Evolutionary conservation across 1,140 invertebrate genomes (phyloP), one percentile per base, ranked within the genome.

Genomic region (Microvelia longipes): DNA sequence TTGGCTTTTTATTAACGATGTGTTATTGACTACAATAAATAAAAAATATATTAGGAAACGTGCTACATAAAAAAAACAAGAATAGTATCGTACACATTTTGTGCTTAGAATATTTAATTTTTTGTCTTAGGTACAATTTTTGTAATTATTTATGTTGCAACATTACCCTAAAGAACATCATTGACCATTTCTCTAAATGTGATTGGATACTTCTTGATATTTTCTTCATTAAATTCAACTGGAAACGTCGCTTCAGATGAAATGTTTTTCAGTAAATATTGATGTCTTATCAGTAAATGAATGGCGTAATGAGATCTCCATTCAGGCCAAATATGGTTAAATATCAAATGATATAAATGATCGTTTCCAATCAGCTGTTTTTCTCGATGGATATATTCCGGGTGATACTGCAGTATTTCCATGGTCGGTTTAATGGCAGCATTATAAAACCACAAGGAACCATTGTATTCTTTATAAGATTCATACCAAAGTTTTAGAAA

Each of bases 401-500:
- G 78, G 27, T 64, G 26, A 28, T 71, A 66, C 2, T 73, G n/a
- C 13, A 79, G 70, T 14, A 79, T 71, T 28, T 71, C 63, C n/a
- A 66, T 63, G 1, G 77, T 78, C 1, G 77, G 77, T 13, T 67
- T 65, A 65, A 75, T 69, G 2, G 77, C 78, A 0, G 75, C 78
- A 69, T 79, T 79, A 69, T 78, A 79, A 67, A 77, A 79, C 76
- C 77, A 78, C 24, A 68, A n/a, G 35, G 63, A 63, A 13, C 70
- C 63, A 24, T 72, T 70, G 69, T 78, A 78, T 27, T 29, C 69
- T 63, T 69, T 68, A 66, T 80, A 80, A 13, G 73, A 69, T 14
- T 78, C 71, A 35, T 78, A 62, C 76, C 77, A 78, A 13, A 75
- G 69, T 13, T 69, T 62, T 24, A 80, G 68, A 71, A 80, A 77